phyloP scores from a whole-genome alignment of 2,797 vertebrate genomes.

The Vespertilio murinus region DNA sequence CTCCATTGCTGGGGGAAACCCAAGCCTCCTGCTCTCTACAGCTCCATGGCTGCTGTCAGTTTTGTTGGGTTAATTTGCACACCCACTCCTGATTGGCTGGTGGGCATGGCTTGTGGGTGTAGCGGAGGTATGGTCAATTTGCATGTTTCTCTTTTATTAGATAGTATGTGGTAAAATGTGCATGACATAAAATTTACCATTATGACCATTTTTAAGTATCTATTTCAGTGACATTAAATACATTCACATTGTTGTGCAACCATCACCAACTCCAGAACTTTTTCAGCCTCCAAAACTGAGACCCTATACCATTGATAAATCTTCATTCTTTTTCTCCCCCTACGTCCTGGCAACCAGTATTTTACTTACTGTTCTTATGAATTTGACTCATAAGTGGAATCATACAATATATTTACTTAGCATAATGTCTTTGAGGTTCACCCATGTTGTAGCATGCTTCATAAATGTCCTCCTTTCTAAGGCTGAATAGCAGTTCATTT shows the following conservation, averaged over 20 bases:
- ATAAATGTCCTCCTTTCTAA: constrained; percentile 16
- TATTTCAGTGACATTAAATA: neutral
- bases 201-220: neutral
- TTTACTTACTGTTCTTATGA: neutral
- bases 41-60: too few species aligned
- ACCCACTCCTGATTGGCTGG: too few species aligned
- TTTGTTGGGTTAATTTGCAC: too few species aligned
- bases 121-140: too few species aligned
- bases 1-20: too few species aligned
- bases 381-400: neutral
- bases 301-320: neutral
- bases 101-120: too few species aligned
- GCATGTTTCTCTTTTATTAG: too few species aligned
- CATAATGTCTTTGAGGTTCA: neutral
- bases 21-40: too few species aligned
- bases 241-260: too few species aligned
- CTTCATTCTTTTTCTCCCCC: neutral
- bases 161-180: neutral
- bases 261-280: neutral
- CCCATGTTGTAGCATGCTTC: neutral
- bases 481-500: neutral
- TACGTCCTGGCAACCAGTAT: neutral
- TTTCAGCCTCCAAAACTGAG: neutral
- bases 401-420: neutral
- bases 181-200: neutral